A percentile compares a stretch with the other conserved stretches of the same genome.
These are phyloP conservation scores for Cavia porcellus DNA, from an alignment of 2,113 vertebrate genomes.

Conservation along the genomic window DNA sequence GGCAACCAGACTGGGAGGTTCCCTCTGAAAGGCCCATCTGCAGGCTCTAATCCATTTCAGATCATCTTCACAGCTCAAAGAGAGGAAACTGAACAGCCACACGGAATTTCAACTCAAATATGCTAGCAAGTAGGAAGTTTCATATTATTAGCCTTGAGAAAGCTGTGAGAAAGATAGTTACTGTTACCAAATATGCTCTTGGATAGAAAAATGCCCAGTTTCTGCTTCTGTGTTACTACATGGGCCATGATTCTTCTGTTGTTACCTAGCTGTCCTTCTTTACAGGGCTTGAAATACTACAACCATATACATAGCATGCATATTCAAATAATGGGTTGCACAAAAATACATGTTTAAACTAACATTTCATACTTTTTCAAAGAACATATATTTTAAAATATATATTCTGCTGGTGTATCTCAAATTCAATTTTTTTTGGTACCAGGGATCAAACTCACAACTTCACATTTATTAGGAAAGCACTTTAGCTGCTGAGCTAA, in stretches of 20 bases:
- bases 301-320: neutral
- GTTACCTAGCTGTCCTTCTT: slow-evolving; percentile 1
- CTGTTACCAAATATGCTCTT: slow-evolving; percentile 13
- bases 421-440: neutral
- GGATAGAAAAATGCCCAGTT: neutral
- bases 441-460: too few relatives aligned
- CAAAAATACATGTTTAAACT: neutral
- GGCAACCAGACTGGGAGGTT: neutral
- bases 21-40: neutral
- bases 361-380: slow-evolving; percentile 8
- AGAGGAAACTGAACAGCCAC: neutral
- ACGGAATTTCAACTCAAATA: neutral
- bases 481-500: too few relatives aligned
- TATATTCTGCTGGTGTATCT: neutral
- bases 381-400: slow-evolving; percentile 25
- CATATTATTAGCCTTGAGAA: slow-evolving; percentile 37
- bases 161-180: neutral
- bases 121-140: neutral
- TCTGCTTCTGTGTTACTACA: neutral
- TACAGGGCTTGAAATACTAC: neutral
- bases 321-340: neutral
- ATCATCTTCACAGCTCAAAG: neutral
- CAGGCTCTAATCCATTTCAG: neutral
- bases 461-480: too few relatives aligned
- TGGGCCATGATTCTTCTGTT: neutral